Conservation (phyloP, 2,797 vertebrate genomes). For the Percopsis omiscomaycus region DNA sequence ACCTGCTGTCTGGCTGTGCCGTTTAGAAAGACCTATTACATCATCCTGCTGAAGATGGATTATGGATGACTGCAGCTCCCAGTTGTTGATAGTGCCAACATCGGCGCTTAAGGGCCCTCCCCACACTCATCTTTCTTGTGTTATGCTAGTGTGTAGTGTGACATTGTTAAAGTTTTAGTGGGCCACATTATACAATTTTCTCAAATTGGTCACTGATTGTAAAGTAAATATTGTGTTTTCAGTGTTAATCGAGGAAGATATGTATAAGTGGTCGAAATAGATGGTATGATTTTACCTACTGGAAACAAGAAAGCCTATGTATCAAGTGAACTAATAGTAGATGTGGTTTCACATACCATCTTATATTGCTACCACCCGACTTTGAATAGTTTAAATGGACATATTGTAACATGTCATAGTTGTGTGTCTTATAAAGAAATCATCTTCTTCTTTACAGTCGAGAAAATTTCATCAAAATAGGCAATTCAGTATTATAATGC, state of each 20-base stretch:
- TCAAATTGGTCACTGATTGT: neutral
- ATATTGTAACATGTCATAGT: no score
- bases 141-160: neutral
- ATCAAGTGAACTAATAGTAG: neutral
- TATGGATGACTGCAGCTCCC: conserved; percentile 50
- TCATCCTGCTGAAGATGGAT: conserved; percentile 51
- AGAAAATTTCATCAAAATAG: no score
- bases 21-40: conserved; percentile 51
- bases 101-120: conserved; percentile 10
- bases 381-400: no score
- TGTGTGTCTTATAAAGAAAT: no score
- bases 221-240: neutral
- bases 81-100: conserved; percentile 9
- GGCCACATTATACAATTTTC: neutral
- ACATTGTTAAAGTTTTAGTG: neutral
- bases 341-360: no score
- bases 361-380: no score
- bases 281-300: neutral
- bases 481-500: no score
- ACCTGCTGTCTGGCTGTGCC: conserved; percentile 19
- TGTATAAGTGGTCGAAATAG: neutral
- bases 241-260: neutral
- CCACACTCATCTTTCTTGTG: conserved; percentile 1
- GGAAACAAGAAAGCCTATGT: neutral
- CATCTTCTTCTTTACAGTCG: no score